Evolutionary conservation across 2,797 vertebrate species (phyloP).

Genomic region (Neosilurus mollespiculum): DNA sequence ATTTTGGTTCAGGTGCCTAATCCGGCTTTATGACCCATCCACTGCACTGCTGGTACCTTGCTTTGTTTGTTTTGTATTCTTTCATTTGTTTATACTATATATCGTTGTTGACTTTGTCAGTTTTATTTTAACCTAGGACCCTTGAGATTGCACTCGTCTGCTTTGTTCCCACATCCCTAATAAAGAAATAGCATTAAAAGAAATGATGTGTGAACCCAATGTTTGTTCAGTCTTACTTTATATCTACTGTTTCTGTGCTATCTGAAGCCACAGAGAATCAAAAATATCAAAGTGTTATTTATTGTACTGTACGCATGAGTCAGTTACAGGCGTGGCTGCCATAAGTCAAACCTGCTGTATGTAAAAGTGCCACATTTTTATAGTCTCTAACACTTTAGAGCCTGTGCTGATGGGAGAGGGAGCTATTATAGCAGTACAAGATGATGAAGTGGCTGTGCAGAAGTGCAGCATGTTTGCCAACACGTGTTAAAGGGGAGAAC

Average conservation of each 20-base stretch:
- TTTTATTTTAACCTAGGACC: conserved; percentile 8
- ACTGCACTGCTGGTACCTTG: background rate
- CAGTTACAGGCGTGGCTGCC: background rate
- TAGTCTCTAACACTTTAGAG: background rate
- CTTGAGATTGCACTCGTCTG: conserved; percentile 2
- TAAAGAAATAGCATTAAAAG: conserved; percentile 16
- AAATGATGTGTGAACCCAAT: conserved; percentile 8
- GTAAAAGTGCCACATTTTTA: conserved; percentile 1
- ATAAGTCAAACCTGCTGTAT: conserved; percentile 2
- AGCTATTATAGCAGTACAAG: background rate
- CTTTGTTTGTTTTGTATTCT: background rate
- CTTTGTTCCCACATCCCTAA: background rate
- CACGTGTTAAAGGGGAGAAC: background rate
- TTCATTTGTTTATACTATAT: background rate
- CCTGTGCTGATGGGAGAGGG: background rate
- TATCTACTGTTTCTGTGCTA: background rate
- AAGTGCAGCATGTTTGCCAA: background rate
- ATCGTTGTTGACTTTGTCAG: background rate
- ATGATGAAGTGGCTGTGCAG: background rate
- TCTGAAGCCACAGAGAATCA: conserved; percentile 7
- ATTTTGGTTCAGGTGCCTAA: background rate
- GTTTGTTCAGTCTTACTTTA: background rate
- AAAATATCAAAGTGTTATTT: conserved; percentile 9
- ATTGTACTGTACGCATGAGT: conserved; percentile 1
- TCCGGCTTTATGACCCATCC: background rate